Evolutionary conservation across 2,888 invertebrate genomes (phyloP).

Genomic region (Tromatobia lineatoria): DNA sequence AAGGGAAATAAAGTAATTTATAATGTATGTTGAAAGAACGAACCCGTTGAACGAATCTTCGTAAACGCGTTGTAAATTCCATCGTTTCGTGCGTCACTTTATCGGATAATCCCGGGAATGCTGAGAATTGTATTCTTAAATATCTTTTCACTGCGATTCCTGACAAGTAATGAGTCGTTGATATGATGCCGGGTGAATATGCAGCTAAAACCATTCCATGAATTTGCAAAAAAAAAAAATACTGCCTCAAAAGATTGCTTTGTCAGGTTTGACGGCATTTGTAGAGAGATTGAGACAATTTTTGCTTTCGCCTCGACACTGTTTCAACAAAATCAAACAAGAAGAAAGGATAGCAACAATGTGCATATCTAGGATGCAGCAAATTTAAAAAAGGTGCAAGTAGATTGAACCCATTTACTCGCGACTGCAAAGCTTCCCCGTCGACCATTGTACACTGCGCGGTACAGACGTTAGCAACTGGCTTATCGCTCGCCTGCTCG

Average conservation of each 20-base stretch:
- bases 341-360: neutral
- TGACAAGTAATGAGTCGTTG: conserved; percentile 49
- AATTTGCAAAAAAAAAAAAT: neutral
- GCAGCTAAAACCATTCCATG: conserved; percentile 12
- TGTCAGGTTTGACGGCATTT: neutral
- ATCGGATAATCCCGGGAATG: conserved; percentile 43
- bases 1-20: neutral
- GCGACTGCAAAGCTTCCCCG: conserved; percentile 27
- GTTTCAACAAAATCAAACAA: too few relatives aligned
- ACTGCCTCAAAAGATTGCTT: neutral
- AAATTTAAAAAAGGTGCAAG: conserved; percentile 11
- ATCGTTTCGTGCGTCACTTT: conserved; percentile 47
- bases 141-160: conserved; percentile 38
- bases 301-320: neutral
- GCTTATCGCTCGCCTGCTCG: conserved; percentile 49
- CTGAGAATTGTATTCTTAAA: conserved; percentile 21
- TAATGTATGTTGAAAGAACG: neutral
- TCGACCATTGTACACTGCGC: conserved; percentile 20
- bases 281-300: conserved; percentile 1
- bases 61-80: conserved; percentile 40
- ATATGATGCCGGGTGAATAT: neutral
- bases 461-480: conserved; percentile 48
- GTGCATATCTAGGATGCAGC: neutral
- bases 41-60: conserved; percentile 1
- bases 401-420: conserved; percentile 40